Evolutionary conservation across 2,888 invertebrate species (phyloP).

Genomic region (Drosophila paranaensis): DNA sequence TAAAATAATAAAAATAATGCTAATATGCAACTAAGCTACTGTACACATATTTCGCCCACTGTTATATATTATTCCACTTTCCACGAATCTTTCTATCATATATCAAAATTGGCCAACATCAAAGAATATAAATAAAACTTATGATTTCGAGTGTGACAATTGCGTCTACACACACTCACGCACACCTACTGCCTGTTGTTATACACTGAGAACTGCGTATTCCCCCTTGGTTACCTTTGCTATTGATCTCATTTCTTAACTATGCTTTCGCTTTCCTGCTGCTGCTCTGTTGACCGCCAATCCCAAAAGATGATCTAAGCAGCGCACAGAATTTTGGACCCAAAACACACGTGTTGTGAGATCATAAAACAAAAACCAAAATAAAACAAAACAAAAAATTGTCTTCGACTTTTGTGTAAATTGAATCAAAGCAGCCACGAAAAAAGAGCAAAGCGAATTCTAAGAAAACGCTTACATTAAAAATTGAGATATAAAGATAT

Average conservation of each 20-base stretch:
- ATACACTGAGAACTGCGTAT: background rate
- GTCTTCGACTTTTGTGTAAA: slow-evolving; percentile 3
- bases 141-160: slow-evolving; percentile 5
- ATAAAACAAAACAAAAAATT: background rate
- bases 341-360: slow-evolving; percentile 35
- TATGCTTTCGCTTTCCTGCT: slow-evolving; percentile 10
- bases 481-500: slow-evolving; percentile 5
- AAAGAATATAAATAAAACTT: slow-evolving; percentile 5
- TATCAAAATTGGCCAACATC: background rate
- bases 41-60: background rate
- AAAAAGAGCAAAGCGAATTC: slow-evolving; percentile 18
- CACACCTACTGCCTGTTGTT: background rate
- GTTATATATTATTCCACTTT: background rate
- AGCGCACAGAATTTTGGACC: slow-evolving; percentile 10
- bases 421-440: background rate
- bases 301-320: slow-evolving; percentile 28
- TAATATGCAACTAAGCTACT: background rate
- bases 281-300: slow-evolving; percentile 3
- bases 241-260: slow-evolving; percentile 25
- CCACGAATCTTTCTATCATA: background rate
- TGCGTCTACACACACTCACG: background rate
- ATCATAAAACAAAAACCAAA: slow-evolving; percentile 3
- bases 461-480: slow-evolving; percentile 11
- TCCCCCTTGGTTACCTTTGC: slow-evolving; percentile 3
- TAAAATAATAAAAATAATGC: too few species aligned